Percentiles rank a stretch among this genome's conserved stretches.
Conservation (phyloP, 2,888 invertebrate species). For the Boloria selene region DNA sequence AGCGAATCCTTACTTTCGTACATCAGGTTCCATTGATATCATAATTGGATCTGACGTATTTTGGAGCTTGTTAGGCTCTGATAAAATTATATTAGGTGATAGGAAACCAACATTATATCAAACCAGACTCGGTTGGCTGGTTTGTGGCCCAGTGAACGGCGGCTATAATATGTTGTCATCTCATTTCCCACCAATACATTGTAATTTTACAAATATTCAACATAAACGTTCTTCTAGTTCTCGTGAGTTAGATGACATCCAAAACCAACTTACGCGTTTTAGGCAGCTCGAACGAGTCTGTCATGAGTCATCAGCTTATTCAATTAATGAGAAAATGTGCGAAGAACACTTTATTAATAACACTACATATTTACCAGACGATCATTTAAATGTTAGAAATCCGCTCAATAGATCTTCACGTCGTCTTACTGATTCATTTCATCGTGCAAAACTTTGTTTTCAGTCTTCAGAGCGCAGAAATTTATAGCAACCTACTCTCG, state of each 20-base stretch:
- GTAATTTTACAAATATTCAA: no score
- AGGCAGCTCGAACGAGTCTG: no score
- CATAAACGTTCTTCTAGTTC: no score
- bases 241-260: no score
- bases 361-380: neutral
- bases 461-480: conserved; percentile 13
- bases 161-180: conserved; percentile 10
- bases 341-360: neutral
- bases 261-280: no score
- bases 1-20: neutral
- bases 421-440: neutral
- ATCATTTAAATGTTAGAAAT: neutral
- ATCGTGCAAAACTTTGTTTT: conserved; percentile 5
- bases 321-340: no score
- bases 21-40: neutral
- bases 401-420: neutral
- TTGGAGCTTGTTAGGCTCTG: neutral
- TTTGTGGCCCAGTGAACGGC: conserved; percentile 2
- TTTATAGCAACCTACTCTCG: no score
- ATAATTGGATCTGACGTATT: conserved; percentile 2
- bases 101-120: conserved; percentile 10
- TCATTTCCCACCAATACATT: no score
- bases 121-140: neutral
- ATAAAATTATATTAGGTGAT: conserved; percentile 4
- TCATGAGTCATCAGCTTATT: no score